A percentile compares a stretch with the other conserved stretches of the same genome.
Conservation (phyloP, 2,113 vertebrate genomes). For the Todiramphus chloris region DNA sequence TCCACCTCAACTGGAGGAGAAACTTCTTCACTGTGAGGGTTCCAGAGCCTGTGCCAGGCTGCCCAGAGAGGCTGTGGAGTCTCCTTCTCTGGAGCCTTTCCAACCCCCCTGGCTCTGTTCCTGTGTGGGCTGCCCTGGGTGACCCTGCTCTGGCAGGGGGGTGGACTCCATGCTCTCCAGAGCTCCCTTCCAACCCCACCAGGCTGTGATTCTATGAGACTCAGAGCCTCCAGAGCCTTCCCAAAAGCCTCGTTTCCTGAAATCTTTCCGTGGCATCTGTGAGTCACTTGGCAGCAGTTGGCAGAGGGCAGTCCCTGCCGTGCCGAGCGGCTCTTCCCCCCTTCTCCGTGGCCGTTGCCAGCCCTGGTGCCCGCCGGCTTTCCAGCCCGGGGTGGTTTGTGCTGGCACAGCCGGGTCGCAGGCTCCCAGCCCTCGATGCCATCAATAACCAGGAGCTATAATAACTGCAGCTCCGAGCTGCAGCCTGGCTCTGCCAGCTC, state of each 20-base stretch:
- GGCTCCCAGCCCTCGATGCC: neutral
- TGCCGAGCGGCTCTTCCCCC: neutral
- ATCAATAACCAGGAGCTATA: neutral
- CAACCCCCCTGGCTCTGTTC: too few relatives aligned
- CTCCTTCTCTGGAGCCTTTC: too few relatives aligned
- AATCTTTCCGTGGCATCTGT: neutral
- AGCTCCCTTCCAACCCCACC: too few relatives aligned
- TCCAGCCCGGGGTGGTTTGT: neutral
- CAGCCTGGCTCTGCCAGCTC: neutral
- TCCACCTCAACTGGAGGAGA: too few relatives aligned
- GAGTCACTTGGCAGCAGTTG: neutral
- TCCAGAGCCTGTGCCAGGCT: too few relatives aligned
- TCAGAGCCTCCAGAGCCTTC: neutral
- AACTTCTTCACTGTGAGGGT: too few relatives aligned
- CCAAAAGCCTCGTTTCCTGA: neutral
- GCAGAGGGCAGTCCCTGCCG: neutral
- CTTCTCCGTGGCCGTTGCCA: accelerated
- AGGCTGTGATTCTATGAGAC: too few relatives aligned
- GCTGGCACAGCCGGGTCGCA: accelerated
- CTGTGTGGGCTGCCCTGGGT: too few relatives aligned
- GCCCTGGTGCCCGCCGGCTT: neutral
- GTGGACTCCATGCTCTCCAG: too few relatives aligned
- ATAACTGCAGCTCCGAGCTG: neutral
- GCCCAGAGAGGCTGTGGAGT: too few relatives aligned
- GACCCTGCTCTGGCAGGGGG: too few relatives aligned